phyloP scores from a whole-genome alignment of 2,888 invertebrate genomes.

The Lymantria monacha region DNA sequence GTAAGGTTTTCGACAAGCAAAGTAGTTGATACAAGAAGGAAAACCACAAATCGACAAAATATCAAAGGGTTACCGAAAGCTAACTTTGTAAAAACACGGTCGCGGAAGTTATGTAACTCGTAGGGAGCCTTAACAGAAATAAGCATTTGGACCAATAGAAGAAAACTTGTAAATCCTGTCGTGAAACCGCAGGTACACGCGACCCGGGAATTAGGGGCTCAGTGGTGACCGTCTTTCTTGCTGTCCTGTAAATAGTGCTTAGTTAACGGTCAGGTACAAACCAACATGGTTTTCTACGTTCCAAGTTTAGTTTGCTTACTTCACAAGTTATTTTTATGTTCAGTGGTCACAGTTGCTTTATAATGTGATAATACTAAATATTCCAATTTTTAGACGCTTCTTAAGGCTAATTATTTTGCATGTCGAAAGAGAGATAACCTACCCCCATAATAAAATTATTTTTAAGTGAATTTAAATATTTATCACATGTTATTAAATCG shows the following conservation, averaged over 20 bases:
- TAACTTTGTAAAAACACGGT: conserved; percentile 53
- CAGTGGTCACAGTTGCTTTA: too few relatives aligned
- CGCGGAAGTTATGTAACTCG: conserved; percentile 50
- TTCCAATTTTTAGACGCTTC: too few relatives aligned
- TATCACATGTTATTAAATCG: too few relatives aligned
- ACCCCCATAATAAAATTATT: too few relatives aligned
- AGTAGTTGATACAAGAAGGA: conserved; percentile 32
- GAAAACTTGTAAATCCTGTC: conserved; percentile 73
- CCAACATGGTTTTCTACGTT: conserved; percentile 32
- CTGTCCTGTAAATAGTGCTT: conserved; percentile 47
- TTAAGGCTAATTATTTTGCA: too few relatives aligned
- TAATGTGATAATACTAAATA: too few relatives aligned
- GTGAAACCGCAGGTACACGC: conserved; percentile 59
- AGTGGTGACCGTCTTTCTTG: conserved; percentile 41
- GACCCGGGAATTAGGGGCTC: conserved; percentile 49
- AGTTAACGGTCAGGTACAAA: conserved; percentile 36
- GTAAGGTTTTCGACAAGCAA: conserved; percentile 38
- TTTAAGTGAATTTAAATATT: too few relatives aligned
- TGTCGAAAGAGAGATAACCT: too few relatives aligned
- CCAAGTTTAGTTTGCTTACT: conserved; percentile 14
- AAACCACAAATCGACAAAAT: conserved; percentile 54
- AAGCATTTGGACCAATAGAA: conserved; percentile 67
- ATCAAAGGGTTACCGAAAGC: conserved; percentile 52
- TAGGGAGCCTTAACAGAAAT: conserved; percentile 53
- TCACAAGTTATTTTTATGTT: not conserved